phyloP scores from a whole-genome alignment of 2,888 invertebrate species.

The Mythimna impura region DNA sequence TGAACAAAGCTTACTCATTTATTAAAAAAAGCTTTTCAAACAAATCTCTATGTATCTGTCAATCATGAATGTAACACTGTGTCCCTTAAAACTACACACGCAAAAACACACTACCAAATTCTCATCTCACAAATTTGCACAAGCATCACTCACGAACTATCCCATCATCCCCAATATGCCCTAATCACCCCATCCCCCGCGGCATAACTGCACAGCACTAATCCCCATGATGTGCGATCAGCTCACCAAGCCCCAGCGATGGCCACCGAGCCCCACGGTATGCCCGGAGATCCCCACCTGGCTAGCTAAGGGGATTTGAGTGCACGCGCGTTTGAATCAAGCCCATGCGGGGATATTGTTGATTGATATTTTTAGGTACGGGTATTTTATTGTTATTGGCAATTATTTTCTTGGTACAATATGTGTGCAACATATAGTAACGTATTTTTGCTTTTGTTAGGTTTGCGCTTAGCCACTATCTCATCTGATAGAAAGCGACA shows the following conservation, averaged over 20 bases:
- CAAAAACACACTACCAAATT: neutral
- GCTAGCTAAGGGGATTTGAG: conserved; percentile 51
- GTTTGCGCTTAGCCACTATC: too few species aligned
- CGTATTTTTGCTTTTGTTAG: too few species aligned
- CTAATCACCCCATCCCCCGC: conserved; percentile 53
- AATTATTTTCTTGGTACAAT: neutral
- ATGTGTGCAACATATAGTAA: too few species aligned
- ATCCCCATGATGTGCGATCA: conserved; percentile 29
- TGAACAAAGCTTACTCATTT: too few species aligned
- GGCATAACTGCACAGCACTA: conserved; percentile 57
- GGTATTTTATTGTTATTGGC: neutral
- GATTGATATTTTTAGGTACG: conserved; percentile 41
- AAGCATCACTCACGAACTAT: conserved; percentile 50
- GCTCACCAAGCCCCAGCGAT: conserved; percentile 16
- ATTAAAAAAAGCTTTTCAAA: too few species aligned
- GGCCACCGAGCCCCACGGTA: conserved; percentile 9
- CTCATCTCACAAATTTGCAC: conserved; percentile 19
- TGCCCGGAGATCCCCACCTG: conserved; percentile 38
- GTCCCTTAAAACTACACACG: neutral
- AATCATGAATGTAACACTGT: neutral
- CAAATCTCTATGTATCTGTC: too few species aligned
- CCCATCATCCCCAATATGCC: conserved; percentile 45
- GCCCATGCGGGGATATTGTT: conserved; percentile 13
- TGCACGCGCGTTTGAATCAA: conserved; percentile 44
- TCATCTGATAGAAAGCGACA: too few species aligned